Evolutionary conservation across 2,888 invertebrate species (phyloP), one percentile per base, ranked within the genome.

Genomic region (Prenolepis imparis): DNA sequence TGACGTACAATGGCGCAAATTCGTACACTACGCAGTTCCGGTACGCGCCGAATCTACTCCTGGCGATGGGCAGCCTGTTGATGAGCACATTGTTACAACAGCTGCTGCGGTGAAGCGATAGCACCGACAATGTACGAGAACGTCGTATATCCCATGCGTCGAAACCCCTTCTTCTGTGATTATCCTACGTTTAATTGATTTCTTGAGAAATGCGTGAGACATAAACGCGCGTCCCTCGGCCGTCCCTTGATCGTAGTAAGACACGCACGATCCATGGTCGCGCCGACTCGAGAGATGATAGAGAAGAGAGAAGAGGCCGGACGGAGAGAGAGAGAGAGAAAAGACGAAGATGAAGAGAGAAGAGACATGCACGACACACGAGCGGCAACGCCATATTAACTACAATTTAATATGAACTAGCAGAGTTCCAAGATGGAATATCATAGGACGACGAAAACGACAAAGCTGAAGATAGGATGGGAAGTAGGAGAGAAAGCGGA

Each of bases 1-100:
- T 98, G 93, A 98, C 98, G 83, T 97, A 97, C 94, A 97, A 96
- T 92, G 96, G 96, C 41, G 93, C 93, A 67, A 92, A 90, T 86
- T 91, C 93, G 80, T 88, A 90, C 81, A 91, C 87, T 11, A 59
- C 80, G 44, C 83, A 85, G 84, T 83, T 89, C 83, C 87, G 87
- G 82, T 83, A 81, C 72, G 81, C 83, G 74, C 91, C 91, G 84
- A 85, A 91, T 83, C 77, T 93, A 86, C 87, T 93, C 81, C 84
- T 93, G 87, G 86, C 92, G 88, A 92, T 92, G 86, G 89, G 92
- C 82, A 91, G 93, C 75, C 84, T 94, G 83, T 85, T 94, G 89
- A 89, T 93, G 85, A 90, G 92, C 87, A 88, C 91, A 85, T 85
- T 92, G 68, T 84, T 93, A 85, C 91, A 93, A 87, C 92, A 93